Evolutionary conservation across 64 coral and sea anemone species (phyloP).

Genomic region (Acropora yongei): DNA sequence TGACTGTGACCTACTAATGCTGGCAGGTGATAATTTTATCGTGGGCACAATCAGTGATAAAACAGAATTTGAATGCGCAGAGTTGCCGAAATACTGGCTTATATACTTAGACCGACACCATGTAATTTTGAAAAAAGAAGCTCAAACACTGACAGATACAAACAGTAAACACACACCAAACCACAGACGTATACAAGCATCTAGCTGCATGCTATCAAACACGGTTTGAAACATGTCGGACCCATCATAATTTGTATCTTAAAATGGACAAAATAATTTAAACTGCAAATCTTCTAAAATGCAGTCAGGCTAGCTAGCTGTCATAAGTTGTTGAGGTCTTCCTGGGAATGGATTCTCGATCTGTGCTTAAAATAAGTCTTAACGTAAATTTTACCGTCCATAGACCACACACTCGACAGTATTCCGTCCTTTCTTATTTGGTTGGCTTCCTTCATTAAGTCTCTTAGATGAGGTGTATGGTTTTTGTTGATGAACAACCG

Average conservation of each 20-base stretch:
- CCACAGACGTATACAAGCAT: conserved; percentile 7
- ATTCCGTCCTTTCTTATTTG: background rate
- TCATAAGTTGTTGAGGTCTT: background rate
- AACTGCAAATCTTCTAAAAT: background rate
- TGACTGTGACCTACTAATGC: background rate
- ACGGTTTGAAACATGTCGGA: background rate
- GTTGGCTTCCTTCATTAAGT: background rate
- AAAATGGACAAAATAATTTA: background rate
- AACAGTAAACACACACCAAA: background rate
- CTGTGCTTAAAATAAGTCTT: background rate
- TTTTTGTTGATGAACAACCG: background rate
- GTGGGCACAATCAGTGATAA: too few species aligned
- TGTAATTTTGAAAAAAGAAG: background rate
- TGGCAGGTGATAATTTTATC: background rate
- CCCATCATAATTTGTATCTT: background rate
- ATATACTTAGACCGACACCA: too few species aligned
- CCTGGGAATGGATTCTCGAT: background rate
- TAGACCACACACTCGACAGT: background rate
- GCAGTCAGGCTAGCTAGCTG: background rate
- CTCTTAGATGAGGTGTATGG: background rate
- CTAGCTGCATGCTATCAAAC: background rate
- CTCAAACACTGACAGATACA: background rate
- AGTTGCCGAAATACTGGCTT: too few species aligned
- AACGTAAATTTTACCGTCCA: background rate
- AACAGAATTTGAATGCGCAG: too few species aligned